Evolutionary conservation across 2,888 invertebrate species (phyloP), one percentile per base, ranked within the genome.

Genomic region (Leptogaster cylindrica): DNA sequence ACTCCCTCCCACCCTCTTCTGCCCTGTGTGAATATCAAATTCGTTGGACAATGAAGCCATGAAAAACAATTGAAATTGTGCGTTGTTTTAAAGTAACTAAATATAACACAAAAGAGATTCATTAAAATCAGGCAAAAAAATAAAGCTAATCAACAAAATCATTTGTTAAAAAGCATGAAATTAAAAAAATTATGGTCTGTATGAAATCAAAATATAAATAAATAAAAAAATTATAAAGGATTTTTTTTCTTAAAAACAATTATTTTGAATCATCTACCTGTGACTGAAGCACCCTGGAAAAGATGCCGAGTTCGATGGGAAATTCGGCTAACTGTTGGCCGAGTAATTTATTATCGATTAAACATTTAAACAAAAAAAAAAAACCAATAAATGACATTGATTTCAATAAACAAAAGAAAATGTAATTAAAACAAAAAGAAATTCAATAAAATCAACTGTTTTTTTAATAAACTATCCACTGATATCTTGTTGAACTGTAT

Each of bases 251-350:
- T n/a, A n/a, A n/a, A n/a, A n/a, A n/a, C n/a, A 74, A 14, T 23
- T 58, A 28, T 55, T 46, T 63, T 61, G 10, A 51, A 46, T 18
- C 48, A 65, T 74, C 78, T 81, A 81, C 81, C 81, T 81, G 81
- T 69, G 85, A 84, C 84, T 86, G 86, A 82, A 87, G 86, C 82
- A 88, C 86, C 84, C 87, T 88, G 86, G 89, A 86, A 85, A 89
- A 88, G 83, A 89, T 86, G 83, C 88, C 88, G 85, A 89, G 86
- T 83, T 87, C 87, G 82, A 87, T 86, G 82, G 89, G 88, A 83
- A 88, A 87, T 83, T 88, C 87, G 82, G 88, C 86, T 85, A 87
- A 87, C 87, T 84, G 74, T 74, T 31, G 70, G 71, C 71, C 72
- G 71, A 71, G 66, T 36, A 28, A 25, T 36, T 41, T 55, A 16